Percentiles rank a stretch among this genome's conserved stretches.
These are phyloP conservation scores for Podiceps cristatus DNA, from an alignment of 2,113 vertebrate species.

Conservation along the genomic window DNA sequence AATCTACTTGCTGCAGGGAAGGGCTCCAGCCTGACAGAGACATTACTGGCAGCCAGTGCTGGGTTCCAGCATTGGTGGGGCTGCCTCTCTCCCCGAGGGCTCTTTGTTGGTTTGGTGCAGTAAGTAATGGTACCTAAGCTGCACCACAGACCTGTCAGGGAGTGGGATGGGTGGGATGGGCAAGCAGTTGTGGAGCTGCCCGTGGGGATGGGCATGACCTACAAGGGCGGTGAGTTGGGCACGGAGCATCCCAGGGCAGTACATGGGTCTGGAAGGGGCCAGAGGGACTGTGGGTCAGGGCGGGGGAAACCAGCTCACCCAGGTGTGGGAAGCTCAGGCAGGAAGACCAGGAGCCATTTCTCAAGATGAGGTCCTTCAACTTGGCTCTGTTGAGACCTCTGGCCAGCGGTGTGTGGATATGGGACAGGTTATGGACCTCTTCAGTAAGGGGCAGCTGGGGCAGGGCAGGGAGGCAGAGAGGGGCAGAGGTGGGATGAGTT, in stretches of 20 bases:
- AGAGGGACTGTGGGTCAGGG: not conserved
- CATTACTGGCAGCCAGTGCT: not conserved
- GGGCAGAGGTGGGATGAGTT: not conserved
- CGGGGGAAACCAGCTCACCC: not conserved
- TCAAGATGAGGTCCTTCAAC: not conserved
- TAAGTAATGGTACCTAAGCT: not conserved
- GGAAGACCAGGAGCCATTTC: not conserved
- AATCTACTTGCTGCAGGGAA: not conserved
- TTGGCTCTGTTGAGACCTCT: not conserved
- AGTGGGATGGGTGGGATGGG: not conserved
- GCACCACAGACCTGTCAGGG: not conserved
- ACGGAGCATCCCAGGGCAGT: not conserved
- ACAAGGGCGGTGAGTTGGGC: not conserved
- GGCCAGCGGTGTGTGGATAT: not conserved
- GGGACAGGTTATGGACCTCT: not conserved
- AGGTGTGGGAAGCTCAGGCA: not conserved
- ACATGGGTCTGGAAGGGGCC: not conserved
- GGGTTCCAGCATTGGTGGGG: rapidly evolving
- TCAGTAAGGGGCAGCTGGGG: not conserved
- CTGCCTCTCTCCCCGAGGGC: not conserved
- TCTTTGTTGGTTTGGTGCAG: not conserved
- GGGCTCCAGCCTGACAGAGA: not conserved
- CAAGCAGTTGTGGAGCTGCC: not conserved
- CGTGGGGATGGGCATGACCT: not conserved
- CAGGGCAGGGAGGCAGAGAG: not conserved